Base-by-base conservation (phyloP, 2,113 vertebrate species). In the Alaudala cheleensis region DNA sequence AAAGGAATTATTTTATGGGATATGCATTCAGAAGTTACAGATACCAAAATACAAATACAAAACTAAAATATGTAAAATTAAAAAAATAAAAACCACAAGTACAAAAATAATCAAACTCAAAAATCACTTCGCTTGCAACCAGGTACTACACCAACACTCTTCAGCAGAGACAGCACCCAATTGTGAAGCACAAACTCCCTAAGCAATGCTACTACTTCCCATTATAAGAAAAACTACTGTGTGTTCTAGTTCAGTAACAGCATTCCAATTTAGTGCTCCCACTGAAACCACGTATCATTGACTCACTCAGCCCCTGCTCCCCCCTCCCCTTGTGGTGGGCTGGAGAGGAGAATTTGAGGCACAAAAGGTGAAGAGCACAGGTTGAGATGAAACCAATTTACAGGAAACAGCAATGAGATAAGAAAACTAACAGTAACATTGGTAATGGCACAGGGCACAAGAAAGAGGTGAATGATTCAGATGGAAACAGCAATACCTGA, bases 391-490 rank as follows among this genome's bases (percentile, higher is more conserved):
- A 29, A 82, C 61, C 14, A 49, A 54, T 23, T 40, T 54, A 54
- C 70, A 61, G 70, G 45, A 53, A 74, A 60, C n/a, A 67, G 45
- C 23, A 51, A 18, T 14, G 28, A 67, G 53, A 47, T 40, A 81
- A 74, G 39, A 74, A 76, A 90, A 47, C 20, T 29, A 53, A 72
- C 8, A 37, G 28, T 19, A 81, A 22, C 15, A 29, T 24, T 12
- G 22, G 12, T 45, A 25, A 51, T 25, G 28, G 29, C 53, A 74
- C 28, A 89, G 20, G 9, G 20, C 14, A 19, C 3, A 47, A 74
- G 61, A 69, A 26, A 54, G 16, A 45, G 47, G 39, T 0, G 0
- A 47, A 26, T 3, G 2, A 47, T 20, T 69, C 40, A 40, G 12
- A 40, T 12, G 17, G 40, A 49, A 61, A 69, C 16, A 76, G 5